Conservation (phyloP, 2,888 invertebrate genomes). For the Trilocha varians region DNA sequence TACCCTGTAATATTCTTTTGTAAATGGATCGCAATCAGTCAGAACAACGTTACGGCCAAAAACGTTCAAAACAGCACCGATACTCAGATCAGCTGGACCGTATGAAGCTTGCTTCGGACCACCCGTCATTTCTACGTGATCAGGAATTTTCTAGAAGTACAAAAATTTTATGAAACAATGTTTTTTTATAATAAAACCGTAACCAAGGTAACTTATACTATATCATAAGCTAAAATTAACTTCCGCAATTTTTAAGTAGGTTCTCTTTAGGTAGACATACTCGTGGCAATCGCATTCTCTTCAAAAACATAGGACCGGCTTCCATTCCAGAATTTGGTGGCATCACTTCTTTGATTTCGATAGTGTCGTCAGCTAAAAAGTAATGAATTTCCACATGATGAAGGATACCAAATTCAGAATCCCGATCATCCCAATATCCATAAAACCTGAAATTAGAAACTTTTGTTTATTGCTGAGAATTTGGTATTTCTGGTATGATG, state of each 20-base stretch:
- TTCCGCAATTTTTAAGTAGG: not conserved
- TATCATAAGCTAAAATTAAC: too few relatives aligned
- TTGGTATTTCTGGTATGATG: too few relatives aligned
- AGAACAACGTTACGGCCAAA: slow-evolving; percentile 87
- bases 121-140: slow-evolving; percentile 54
- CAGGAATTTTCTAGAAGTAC: slow-evolving; percentile 45
- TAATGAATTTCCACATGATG: slow-evolving; percentile 87
- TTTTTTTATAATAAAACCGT: too few relatives aligned
- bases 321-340: slow-evolving; percentile 80
- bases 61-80: slow-evolving; percentile 86
- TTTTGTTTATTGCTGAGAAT: too few relatives aligned
- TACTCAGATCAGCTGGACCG: slow-evolving; percentile 82
- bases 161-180: too few relatives aligned
- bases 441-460: slow-evolving; percentile 78
- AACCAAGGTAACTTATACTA: too few relatives aligned
- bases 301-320: slow-evolving; percentile 81
- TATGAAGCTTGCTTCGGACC: slow-evolving; percentile 63
- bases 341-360: slow-evolving; percentile 86
- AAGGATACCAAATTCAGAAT: slow-evolving; percentile 82
- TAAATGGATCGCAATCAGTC: slow-evolving; percentile 88
- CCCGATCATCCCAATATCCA: slow-evolving; percentile 92
- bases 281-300: slow-evolving; percentile 84
- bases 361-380: slow-evolving; percentile 89
- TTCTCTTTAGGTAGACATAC: slow-evolving; percentile 44
- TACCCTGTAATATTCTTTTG: slow-evolving; percentile 85